These are phyloP conservation scores for Echinops telfairi DNA, from an alignment of 2,113 vertebrate species.

Conservation along the genomic window DNA sequence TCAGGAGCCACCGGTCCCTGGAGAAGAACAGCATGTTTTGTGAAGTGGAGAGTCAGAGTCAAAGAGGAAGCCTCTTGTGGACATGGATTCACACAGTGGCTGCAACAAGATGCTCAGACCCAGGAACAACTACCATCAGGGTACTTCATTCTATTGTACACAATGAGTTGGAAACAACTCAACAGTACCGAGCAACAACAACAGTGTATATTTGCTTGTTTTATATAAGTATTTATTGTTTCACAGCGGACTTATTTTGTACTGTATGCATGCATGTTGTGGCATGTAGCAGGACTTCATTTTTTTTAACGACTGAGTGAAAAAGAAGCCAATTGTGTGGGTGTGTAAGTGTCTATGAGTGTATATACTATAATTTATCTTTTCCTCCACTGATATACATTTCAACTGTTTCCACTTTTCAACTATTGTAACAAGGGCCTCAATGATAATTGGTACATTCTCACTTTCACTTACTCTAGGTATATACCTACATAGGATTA, in stretches of 20 bases:
- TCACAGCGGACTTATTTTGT: background rate
- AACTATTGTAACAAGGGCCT: background rate
- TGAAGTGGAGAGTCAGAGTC: too few species aligned
- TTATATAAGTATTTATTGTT: background rate
- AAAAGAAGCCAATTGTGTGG: too few species aligned
- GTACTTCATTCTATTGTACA: too few species aligned
- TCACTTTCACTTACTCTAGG: background rate
- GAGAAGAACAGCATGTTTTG: too few species aligned
- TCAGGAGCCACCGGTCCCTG: too few species aligned
- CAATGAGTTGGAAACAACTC: too few species aligned
- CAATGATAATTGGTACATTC: background rate
- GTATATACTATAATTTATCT: background rate
- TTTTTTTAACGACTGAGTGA: background rate
- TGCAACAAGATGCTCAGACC: too few species aligned
- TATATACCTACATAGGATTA: background rate
- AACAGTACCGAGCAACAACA: too few species aligned
- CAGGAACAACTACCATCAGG: too few species aligned
- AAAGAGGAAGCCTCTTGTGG: too few species aligned
- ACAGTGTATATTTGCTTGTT: background rate
- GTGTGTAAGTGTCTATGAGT: too few species aligned
- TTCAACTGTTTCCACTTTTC: background rate
- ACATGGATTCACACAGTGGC: too few species aligned
- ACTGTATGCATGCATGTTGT: background rate
- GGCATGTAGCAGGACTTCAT: background rate
- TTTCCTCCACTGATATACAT: background rate